Conservation (phyloP, 2,797 vertebrate species). For the Pipistrellus pipistrellus region DNA sequence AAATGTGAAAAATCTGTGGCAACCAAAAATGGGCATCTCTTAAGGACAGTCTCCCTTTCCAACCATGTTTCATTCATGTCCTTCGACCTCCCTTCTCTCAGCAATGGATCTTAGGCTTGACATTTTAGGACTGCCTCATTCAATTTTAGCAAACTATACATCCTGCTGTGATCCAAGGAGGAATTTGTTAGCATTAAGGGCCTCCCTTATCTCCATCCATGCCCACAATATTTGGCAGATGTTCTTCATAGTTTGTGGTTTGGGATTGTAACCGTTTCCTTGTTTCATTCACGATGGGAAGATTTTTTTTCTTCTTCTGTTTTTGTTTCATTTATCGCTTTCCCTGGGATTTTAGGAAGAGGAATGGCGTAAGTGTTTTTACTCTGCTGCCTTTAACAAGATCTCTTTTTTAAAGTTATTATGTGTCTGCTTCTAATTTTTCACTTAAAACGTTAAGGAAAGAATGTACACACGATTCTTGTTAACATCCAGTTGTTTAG, state of each 20-base stretch:
- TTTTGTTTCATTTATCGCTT: conserved; percentile 73
- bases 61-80: neutral
- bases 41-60: neutral
- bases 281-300: conserved; percentile 68
- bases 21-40: neutral
- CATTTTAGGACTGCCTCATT: conserved; percentile 39
- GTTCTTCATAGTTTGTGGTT: conserved; percentile 71
- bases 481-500: neutral
- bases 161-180: conserved; percentile 43
- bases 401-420: conserved; percentile 70
- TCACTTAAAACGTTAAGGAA: conserved; percentile 47
- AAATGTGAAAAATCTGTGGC: neutral
- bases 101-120: neutral
- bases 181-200: conserved; percentile 39
- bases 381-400: conserved; percentile 62
- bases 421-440: conserved; percentile 71
- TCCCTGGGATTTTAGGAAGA: conserved; percentile 62
- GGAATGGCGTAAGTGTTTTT: conserved; percentile 53
- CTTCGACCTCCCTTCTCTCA: neutral
- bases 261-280: conserved; percentile 67
- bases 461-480: neutral
- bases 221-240: conserved; percentile 61
- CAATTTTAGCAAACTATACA: conserved; percentile 53
- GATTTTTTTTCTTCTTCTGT: conserved; percentile 65
- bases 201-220: neutral